Base-by-base conservation (phyloP, 2,113 vertebrate genomes). In the Thoracochromis brauschi region DNA sequence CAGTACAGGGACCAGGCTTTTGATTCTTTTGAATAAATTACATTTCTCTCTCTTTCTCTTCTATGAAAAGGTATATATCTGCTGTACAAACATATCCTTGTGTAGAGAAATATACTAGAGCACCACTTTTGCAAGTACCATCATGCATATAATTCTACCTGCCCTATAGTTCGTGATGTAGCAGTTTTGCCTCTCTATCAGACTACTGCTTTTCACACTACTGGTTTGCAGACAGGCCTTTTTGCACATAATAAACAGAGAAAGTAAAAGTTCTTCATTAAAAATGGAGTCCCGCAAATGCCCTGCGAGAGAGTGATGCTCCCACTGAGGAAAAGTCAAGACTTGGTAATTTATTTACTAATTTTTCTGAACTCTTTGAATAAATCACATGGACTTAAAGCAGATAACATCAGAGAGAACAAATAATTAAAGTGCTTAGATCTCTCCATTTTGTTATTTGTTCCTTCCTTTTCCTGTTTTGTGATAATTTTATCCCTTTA, bases 281-380 rank as follows among this genome's bases (percentile, higher is more conserved):
- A 83, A 91, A 82, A 80, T 40, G 16, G 65, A 88, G 19, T 21
- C 9, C 16, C 1, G 21, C 42, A 84, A 81, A 80, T 63, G 73
- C 81, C 14, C 71, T 75, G 21, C 1, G 9, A 75, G 71, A 47
- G 24, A 29, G 14, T 14, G 54, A 81, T 47, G 82, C 11, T 73
- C 13, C 85, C 60, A 17, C 60, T 12, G 9, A 47, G 63, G 35
- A 35, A 14, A 45, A 57, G 33, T 71, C 86, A 38, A 75, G 57
- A 68, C n/a, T 45, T 47, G 24, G 40, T 90, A 8, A 90, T 92
- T 86, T 84, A 90, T 88, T 90, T 54, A 88, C 75, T 8, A 58
- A 83, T 73, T 63, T 33, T 80, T 82, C 55, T 84, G 78, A 85
- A 85, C 65, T 85, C 57, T 35, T 55, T 80, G 47, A 86, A 88